Evolutionary conservation across 2,113 vertebrate species (phyloP), one percentile per base, ranked within the genome.

Genomic region (Chaetops frenatus): DNA sequence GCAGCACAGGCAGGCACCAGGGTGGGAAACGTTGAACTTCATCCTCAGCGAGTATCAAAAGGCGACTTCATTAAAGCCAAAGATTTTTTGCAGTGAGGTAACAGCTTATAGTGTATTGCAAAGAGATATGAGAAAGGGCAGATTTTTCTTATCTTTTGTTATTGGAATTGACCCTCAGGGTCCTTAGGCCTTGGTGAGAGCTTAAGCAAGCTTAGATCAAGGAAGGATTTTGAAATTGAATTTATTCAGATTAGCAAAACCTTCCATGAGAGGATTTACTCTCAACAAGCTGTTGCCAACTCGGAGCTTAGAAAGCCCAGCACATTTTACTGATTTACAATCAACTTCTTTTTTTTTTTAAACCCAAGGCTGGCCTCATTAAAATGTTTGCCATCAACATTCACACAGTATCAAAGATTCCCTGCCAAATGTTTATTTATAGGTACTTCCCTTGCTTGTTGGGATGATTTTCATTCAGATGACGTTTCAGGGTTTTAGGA

Each of bases 161-260:
- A 96, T 92, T 97, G 96, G 98, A 98, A 96, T 97, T 98, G 98
- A 98, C 98, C 98, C 98, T 98, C 95, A 95, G 97, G 98, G 98
- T 98, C 97, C 94, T 97, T 96, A 96, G 98, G 97, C 97, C 98
- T 98, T 78, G 48, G 97, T 56, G 95, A 98, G 98, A 98, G 97
- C 98, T 98, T 98, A 98, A 98, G 96, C 97, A 97, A 97, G 97
- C 98, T 98, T 98, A 99, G 98, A 99, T 99, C 99, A 99, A 98
- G 97, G 98, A 98, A 98, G 98, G 97, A 97, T 98, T 99, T 98
- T 98, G 98, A 98, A 98, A 98, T 98, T 98, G 98, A 99, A 99
- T 98, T 98, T 98, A 98, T 98, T 99, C 98, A 98, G 98, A 98
- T 98, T 98, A 98, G 97, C 94, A 98, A 97, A 98, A 98, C 94